phyloP scores from a whole-genome alignment of 37 sponge, comb jelly and placozoan genomes.

The Spongia lamella region DNA sequence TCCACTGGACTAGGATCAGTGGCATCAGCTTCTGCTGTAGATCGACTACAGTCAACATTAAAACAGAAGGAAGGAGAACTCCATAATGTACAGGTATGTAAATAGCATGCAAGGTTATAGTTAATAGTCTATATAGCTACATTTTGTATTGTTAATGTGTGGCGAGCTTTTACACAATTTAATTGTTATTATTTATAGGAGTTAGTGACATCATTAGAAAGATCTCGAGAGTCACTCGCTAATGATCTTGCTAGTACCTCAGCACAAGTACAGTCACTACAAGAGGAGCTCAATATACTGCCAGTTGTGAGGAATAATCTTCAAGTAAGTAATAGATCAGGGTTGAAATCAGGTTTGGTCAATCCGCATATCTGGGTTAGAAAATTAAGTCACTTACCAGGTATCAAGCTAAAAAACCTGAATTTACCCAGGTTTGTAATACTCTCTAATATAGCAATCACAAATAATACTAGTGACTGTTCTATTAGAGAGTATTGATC shows the following conservation, averaged over 20 bases:
- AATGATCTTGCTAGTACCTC: slow-evolving; percentile 60
- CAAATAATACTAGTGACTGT: too few species aligned
- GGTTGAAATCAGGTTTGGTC: too few species aligned
- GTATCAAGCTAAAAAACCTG: too few species aligned
- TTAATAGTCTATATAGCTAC: background rate
- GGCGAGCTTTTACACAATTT: background rate
- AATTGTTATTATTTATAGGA: slow-evolving; percentile 23
- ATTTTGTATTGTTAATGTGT: background rate
- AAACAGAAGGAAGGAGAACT: slow-evolving; percentile 90
- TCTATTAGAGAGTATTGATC: too few species aligned
- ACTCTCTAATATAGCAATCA: too few species aligned
- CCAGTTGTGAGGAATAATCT: slow-evolving; percentile 41
- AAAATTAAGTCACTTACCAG: too few species aligned
- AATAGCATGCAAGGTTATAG: background rate
- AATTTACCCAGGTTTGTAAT: too few species aligned
- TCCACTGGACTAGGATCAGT: background rate
- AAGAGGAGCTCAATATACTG: slow-evolving; percentile 39
- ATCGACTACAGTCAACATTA: slow-evolving; percentile 73
- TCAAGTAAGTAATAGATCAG: slow-evolving; percentile 29
- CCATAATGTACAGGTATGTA: slow-evolving; percentile 62
- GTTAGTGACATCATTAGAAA: slow-evolving; percentile 65
- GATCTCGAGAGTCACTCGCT: slow-evolving; percentile 61
- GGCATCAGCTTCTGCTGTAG: slow-evolving; percentile 60
- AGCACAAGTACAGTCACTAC: slow-evolving; percentile 43
- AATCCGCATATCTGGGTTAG: too few species aligned